Evolutionary conservation across 2,797 vertebrate species (phyloP), one percentile per base, ranked within the genome.

Genomic region (Uromys caudimaculatus): DNA sequence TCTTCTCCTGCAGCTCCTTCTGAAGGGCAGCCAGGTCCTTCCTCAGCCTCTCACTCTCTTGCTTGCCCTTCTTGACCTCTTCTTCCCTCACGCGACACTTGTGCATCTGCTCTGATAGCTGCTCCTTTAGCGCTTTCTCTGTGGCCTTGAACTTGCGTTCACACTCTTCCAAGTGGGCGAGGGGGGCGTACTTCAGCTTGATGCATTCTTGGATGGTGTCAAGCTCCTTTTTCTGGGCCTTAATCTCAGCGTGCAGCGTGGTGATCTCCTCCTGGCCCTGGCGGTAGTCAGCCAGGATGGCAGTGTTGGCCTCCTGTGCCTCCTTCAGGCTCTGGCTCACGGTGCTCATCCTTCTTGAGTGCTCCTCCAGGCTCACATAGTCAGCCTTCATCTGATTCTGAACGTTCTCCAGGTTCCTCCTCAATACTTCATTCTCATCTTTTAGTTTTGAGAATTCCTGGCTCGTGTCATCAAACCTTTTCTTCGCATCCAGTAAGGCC

Each of bases 181-280:
- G 93, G 0, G 99, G 99, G 24, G 99, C 98, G 0, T 99, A 99
- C 93, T 99, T 99, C 0, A 99, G 98, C 94, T 98, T 98, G 95
- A 99, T 99, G 64, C 99, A 99, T 78, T 99, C 99, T 7, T 99
- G 99, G 81, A 99, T 99, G 0, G 99, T 99, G 95, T 99, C 99
- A 0, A 99, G 99, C 50, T 99, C 99, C 95, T 98, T 99, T 97
- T 98, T 99, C 97, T 99, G 99, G 64, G 99, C 99, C 97, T 99
- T 98, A 0, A 99, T 98, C 90, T 99, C 99, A 0, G 98, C 97
- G 0, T 99, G 99, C 29, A 99, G 96, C 92, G 98, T 99, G 0
- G 1, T 52, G 0, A 98, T 98, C 94, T 99, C 99, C 32, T 99
- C 99, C 21, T 99, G 99, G n/a, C 98, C 98, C 6, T 91, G 97